Conservation (phyloP, 2,113 vertebrate genomes). For the Scortum barcoo region DNA sequence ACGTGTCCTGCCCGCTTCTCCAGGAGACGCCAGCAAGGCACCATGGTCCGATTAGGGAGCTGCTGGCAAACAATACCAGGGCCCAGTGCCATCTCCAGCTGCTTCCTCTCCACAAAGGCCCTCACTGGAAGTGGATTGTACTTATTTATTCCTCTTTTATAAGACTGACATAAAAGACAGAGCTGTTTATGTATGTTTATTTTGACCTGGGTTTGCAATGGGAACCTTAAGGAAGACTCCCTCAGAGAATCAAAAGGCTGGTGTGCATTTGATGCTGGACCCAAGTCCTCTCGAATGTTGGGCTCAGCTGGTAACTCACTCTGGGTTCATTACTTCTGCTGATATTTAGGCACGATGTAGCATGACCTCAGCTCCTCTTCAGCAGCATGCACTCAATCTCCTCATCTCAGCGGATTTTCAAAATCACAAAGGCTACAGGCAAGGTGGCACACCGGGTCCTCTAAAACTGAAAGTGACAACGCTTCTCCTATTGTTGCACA, state of each 20-base stretch:
- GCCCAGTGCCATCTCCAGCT: constrained; percentile 77
- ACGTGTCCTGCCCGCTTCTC: constrained; percentile 48
- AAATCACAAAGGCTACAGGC: not conserved
- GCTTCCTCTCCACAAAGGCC: constrained; percentile 75
- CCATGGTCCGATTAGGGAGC: constrained; percentile 62
- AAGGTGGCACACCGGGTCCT: not conserved
- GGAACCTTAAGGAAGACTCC: constrained; percentile 57
- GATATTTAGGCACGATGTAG: constrained; percentile 29
- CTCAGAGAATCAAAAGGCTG: constrained; percentile 63
- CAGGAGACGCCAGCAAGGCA: constrained; percentile 58
- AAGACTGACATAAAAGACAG: constrained; percentile 70
- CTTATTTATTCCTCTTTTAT: constrained; percentile 75
- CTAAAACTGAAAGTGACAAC: constrained; percentile 36
- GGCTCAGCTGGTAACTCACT: constrained; percentile 54
- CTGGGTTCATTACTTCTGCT: constrained; percentile 36
- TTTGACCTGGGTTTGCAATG: constrained; percentile 63
- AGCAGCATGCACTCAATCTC: not conserved
- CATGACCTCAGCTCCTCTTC: constrained; percentile 23
- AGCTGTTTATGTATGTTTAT: constrained; percentile 75
- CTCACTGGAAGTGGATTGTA: constrained; percentile 64
- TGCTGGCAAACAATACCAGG: constrained; percentile 77
- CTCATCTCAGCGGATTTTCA: constrained; percentile 15
- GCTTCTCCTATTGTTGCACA: constrained; percentile 29
- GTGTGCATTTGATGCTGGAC: constrained; percentile 56
- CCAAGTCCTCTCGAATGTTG: constrained; percentile 27